Conservation (phyloP, 2,113 vertebrate species). For the Calidris pygmaea region DNA sequence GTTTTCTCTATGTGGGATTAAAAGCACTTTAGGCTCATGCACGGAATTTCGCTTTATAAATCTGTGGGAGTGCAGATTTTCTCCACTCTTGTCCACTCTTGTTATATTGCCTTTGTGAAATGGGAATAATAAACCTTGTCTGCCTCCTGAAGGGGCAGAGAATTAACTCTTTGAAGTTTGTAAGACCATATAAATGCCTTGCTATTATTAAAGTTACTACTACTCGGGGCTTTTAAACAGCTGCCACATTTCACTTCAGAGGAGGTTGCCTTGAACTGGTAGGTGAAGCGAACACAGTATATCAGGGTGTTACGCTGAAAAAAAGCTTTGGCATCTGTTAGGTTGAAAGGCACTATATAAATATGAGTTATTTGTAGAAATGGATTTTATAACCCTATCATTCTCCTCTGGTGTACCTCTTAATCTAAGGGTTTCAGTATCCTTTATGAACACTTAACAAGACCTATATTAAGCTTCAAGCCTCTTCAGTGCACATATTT, state of each 20-base stretch:
- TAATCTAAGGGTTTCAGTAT: constrained; percentile 35
- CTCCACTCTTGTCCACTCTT: constrained; percentile 56
- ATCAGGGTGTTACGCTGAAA: constrained; percentile 9
- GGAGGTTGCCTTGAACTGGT: constrained; percentile 41
- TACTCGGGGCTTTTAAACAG: constrained; percentile 40
- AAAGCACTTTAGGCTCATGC: constrained; percentile 51
- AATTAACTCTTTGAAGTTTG: constrained; percentile 68
- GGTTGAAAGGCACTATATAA: constrained; percentile 59
- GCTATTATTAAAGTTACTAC: constrained; percentile 47
- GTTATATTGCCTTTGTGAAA: constrained; percentile 65
- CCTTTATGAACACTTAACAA: constrained; percentile 43
- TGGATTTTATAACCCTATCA: constrained; percentile 44
- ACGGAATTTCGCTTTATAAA: constrained; percentile 22
- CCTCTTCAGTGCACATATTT: constrained; percentile 26
- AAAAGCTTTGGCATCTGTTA: constrained; percentile 1
- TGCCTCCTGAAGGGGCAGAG: constrained; percentile 52
- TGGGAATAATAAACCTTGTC: constrained; percentile 64
- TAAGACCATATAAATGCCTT: constrained; percentile 57
- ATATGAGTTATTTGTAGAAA: constrained; percentile 50
- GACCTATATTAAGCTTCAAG: constrained; percentile 27
- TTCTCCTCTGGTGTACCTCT: constrained; percentile 41
- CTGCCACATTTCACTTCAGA: constrained; percentile 62
- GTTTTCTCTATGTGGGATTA: constrained; percentile 47
- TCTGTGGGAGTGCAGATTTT: constrained; percentile 56
- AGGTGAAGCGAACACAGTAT: constrained; percentile 26